phyloP scores from a whole-genome alignment of 2,113 vertebrate genomes.

The Eptatretus burgeri region DNA sequence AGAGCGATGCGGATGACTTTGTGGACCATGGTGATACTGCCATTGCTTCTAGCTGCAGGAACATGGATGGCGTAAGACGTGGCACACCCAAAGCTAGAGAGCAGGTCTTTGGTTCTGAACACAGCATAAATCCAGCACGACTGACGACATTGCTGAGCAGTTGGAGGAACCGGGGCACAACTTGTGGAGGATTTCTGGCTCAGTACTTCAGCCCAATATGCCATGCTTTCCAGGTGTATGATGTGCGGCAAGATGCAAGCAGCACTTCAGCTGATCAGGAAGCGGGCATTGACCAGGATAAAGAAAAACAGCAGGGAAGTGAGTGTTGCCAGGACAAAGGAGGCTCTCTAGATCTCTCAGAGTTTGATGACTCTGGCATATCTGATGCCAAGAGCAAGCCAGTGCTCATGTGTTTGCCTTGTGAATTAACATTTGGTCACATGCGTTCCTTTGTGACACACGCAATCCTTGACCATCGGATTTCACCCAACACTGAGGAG shows the following conservation, averaged over 20 bases:
- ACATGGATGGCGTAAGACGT: too few relatives aligned
- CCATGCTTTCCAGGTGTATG: conserved; percentile 1
- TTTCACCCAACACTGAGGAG: conserved; percentile 1
- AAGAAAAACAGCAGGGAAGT: neutral
- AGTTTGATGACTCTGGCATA: conserved; percentile 1
- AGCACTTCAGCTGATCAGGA: too few relatives aligned
- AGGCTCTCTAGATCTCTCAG: neutral
- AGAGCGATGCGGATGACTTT: too few relatives aligned
- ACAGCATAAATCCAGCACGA: too few relatives aligned
- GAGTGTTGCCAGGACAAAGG: neutral
- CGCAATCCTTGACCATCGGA: neutral
- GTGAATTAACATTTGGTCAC: conserved; percentile 2
- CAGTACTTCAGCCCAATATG: neutral
- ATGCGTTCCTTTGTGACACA: conserved; percentile 2
- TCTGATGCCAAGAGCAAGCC: conserved; percentile 2
- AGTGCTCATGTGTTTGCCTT: conserved; percentile 5
- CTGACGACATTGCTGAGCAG: too few relatives aligned
- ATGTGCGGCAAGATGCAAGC: neutral
- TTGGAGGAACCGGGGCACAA: too few relatives aligned
- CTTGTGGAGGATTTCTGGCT: neutral
- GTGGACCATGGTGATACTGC: too few relatives aligned
- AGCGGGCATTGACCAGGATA: too few relatives aligned
- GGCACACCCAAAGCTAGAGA: too few relatives aligned
- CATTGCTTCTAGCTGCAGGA: too few relatives aligned
- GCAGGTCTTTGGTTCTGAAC: too few relatives aligned